Evolutionary conservation across 2,797 vertebrate species (phyloP), one percentile per base, ranked within the genome.

Genomic region (Remorina albescens): DNA sequence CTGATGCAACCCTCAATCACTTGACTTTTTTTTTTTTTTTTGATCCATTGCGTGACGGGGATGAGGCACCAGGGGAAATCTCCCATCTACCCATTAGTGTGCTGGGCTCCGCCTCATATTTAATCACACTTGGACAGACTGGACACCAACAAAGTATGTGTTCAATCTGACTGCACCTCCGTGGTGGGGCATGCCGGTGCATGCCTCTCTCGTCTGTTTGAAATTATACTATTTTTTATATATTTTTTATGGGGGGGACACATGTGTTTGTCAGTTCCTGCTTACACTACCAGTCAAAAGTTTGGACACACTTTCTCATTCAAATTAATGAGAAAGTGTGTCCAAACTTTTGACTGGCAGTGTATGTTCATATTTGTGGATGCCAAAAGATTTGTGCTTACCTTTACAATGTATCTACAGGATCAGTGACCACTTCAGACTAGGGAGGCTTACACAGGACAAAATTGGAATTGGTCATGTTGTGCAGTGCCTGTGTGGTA

Each of bases 91-190:
- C 84, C 82, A 83, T 74, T 81, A 78, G 73, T 69, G 66, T 73
- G 85, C 84, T 61, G 55, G 80, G 87, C 81, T 85, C 63, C 78
- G 80, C 76, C 81, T 76, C 81, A 77, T 86, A 88, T 91, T 91
- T 87, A 91, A 90, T 86, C 80, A 87, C 67, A 55, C 41, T 51
- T 72, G 71, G 77, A 81, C 72, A 75, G 82, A 84, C 58, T 74
- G 71, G 71, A 80, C 83, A 71, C 41, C 65, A 46, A 51, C 64
- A 60, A 68, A 55, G 59, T 59, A 65, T 47, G 71, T 73, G 65
- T 61, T 62, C 9, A 34, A 30, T 41, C 34, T 28, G 26, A 51
- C 67, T 32, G 54, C 44, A n/a, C 67, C 59, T 78, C 42, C 49
- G 8, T 41, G 37, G 41, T 6, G 16, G 23, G 32, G 37, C 18